These are phyloP conservation scores for Chrysolophus pictus DNA, from an alignment of 2,797 vertebrate species.

Conservation along the genomic window DNA sequence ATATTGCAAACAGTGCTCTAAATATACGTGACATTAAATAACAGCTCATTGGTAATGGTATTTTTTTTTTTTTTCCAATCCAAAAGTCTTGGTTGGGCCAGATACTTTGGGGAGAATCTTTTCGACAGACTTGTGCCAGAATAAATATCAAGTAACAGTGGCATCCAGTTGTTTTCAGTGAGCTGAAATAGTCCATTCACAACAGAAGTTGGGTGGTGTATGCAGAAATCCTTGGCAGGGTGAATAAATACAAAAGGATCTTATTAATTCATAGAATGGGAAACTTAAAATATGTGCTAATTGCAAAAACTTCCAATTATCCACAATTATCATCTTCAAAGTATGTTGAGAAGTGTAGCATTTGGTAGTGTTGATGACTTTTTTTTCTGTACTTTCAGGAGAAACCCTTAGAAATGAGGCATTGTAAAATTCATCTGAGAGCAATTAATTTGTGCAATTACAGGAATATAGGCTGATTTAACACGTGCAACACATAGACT, in stretches of 20 bases:
- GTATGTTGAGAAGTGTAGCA: constrained; percentile 63
- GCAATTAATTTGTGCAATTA: constrained; percentile 75
- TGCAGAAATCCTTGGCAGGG: neutral
- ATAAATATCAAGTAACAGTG: neutral
- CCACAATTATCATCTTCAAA: constrained; percentile 77
- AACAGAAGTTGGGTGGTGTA: neutral
- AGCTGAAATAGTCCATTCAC: neutral
- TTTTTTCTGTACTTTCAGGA: constrained; percentile 67
- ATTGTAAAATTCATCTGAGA: constrained; percentile 74
- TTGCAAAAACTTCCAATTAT: constrained; percentile 74
- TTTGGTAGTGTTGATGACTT: constrained; percentile 72
- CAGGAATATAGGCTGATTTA: constrained; percentile 68
- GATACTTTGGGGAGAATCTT: neutral
- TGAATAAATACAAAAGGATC: constrained; percentile 53
- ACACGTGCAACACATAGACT: neutral
- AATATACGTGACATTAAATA: neutral
- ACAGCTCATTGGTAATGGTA: neutral
- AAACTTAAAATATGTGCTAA: constrained; percentile 66
- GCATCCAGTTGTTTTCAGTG: neutral
- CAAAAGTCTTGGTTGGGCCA: neutral
- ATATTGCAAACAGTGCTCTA: neutral
- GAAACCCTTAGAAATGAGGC: constrained; percentile 64
- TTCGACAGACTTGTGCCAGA: neutral
- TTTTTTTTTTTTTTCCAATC: neutral
- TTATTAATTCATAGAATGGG: constrained; percentile 68